Conservation (phyloP, 2,888 invertebrate species). For the Acanthopleura granulata region DNA sequence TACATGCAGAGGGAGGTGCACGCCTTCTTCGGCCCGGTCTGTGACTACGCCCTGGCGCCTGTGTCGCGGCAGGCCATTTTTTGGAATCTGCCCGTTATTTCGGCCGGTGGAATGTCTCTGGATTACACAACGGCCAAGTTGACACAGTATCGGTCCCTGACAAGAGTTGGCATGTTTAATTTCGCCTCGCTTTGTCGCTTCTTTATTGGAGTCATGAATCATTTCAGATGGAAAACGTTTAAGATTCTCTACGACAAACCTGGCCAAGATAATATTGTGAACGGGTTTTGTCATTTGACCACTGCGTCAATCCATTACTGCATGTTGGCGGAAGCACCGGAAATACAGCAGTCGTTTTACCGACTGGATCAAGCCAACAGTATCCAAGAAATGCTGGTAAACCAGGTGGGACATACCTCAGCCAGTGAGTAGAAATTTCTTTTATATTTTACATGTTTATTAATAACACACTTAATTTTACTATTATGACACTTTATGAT, state of each 20-base stretch:
- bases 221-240: slow-evolving; percentile 43
- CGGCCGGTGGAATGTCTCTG: slow-evolving; percentile 70
- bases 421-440: slow-evolving; percentile 25
- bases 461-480: too few relatives aligned
- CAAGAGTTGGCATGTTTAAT: slow-evolving; percentile 68
- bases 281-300: slow-evolving; percentile 52
- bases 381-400: slow-evolving; percentile 21
- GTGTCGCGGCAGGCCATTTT: slow-evolving; percentile 76
- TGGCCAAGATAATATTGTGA: slow-evolving; percentile 46
- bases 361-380: slow-evolving; percentile 24
- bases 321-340: slow-evolving; percentile 16
- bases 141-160: slow-evolving; percentile 81
- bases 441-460: background rate
- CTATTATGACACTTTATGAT: too few relatives aligned
- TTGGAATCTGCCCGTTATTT: slow-evolving; percentile 92
- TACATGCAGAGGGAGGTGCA: slow-evolving; percentile 52
- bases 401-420: slow-evolving; percentile 25
- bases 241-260: slow-evolving; percentile 49
- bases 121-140: slow-evolving; percentile 56
- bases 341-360: slow-evolving; percentile 25
- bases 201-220: slow-evolving; percentile 33
- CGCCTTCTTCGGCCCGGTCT: slow-evolving; percentile 64
- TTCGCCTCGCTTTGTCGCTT: slow-evolving; percentile 46
- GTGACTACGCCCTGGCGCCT: slow-evolving; percentile 83
- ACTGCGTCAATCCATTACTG: slow-evolving; percentile 51